Evolutionary conservation across 2,113 vertebrate genomes (phyloP), one percentile per base, ranked within the genome.

Genomic region (Tapirus terrestris): DNA sequence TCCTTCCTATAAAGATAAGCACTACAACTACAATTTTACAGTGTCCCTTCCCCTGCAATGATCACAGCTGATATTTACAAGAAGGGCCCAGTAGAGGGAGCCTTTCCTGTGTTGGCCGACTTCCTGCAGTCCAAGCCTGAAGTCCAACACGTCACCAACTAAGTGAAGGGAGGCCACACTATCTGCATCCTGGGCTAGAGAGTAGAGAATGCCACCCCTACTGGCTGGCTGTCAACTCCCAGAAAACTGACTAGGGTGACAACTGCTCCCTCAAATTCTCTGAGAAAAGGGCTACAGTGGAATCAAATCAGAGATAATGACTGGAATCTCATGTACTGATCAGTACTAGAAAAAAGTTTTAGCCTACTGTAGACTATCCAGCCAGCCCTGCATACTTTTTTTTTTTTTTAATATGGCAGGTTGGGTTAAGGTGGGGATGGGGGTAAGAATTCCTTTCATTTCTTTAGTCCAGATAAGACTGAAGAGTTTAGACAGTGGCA

Each of bases 191-290:
- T 99, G 77, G 99, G 99, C 96, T 99, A 99, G 99, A 99, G 99
- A 0, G 99, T 98, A 51, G 99, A 99, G 61, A 96, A 98, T 0
- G 98, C 98, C 6, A 98, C 98, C 16, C 99, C 0, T 99, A 99
- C 98, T 99, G 99, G 99, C 97, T 99, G 97, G 99, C 98, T 53
- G 99, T 99, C 39, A 99, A 99, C 98, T 99, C 99, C 99, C 99
- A 99, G 99, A 99, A 99, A 98, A 99, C 99, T 2, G 99, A 99
- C 97, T 99, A 99, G 99, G 99, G 99, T 20, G 99, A 99, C 63
- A 99, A 99, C 0, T 99, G 99, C 18, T 99, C 98, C 98, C 99
- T 99, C 99, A 99, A 98, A 98, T 99, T 96, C 98, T 99, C 67
- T 98, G 99, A 97, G 99, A 99, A 45, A 92, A 99, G 12, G 98